These are phyloP conservation scores for Pollenia labialis DNA, from an alignment of 2,888 invertebrate genomes.

Conservation along the genomic window DNA sequence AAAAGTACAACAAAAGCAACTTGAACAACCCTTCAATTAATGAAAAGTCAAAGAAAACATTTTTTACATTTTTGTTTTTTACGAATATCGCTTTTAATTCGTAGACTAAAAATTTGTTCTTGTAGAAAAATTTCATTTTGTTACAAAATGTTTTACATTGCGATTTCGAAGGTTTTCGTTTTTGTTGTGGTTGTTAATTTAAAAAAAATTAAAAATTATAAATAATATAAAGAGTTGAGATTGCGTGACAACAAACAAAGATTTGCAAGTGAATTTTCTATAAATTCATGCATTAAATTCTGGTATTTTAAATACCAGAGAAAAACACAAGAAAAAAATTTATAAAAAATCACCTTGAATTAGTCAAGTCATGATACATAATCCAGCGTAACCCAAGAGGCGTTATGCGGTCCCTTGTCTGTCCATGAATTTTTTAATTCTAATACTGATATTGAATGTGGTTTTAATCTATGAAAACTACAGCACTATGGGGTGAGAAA, in stretches of 20 bases:
- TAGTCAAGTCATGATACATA: constrained; percentile 58
- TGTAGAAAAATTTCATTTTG: constrained; percentile 49
- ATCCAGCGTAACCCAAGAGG: constrained; percentile 55
- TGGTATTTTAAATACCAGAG: constrained; percentile 51
- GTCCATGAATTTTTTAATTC: constrained; percentile 41
- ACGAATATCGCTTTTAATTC: constrained; percentile 13
- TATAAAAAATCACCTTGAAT: constrained; percentile 62
- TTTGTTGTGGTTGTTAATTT: constrained; percentile 19
- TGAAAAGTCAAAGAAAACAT: constrained; percentile 68
- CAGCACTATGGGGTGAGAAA: constrained; percentile 26
- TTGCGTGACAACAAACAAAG: constrained; percentile 61
- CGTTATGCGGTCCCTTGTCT: constrained; percentile 54
- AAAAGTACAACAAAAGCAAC: constrained; percentile 31
- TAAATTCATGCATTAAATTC: constrained; percentile 58
- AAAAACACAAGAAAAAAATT: constrained; percentile 7
- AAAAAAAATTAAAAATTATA: constrained; percentile 12
- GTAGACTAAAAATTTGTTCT: constrained; percentile 12
- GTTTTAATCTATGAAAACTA: constrained; percentile 17
- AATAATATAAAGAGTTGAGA: constrained; percentile 37
- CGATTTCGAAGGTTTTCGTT: constrained; percentile 38
- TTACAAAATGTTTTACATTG: constrained; percentile 51
- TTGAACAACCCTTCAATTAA: constrained; percentile 70
- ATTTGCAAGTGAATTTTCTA: constrained; percentile 52
- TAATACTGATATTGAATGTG: constrained; percentile 29
- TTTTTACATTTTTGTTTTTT: constrained; percentile 44